Evolutionary conservation across 2,888 invertebrate genomes (phyloP).

Genomic region (Anthoptus insignis): DNA sequence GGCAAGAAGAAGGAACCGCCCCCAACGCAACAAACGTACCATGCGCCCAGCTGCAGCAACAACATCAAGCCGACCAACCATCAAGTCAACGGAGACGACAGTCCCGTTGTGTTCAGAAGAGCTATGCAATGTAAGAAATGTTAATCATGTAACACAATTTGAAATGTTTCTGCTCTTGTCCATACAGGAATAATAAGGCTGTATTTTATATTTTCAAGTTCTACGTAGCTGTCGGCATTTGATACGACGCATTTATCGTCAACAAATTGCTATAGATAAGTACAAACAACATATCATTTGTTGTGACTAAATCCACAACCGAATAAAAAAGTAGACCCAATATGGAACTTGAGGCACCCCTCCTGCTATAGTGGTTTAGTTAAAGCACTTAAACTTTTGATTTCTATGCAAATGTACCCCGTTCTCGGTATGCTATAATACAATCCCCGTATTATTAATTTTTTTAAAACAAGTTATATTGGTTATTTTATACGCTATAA

Average conservation of each 20-base stretch:
- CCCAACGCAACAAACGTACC: constrained; percentile 40
- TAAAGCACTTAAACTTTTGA: not conserved
- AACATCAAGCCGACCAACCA: constrained; percentile 49
- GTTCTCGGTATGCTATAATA: too few relatives aligned
- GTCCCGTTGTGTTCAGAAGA: constrained; percentile 77
- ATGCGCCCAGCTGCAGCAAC: constrained; percentile 47
- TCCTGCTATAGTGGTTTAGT: not conserved
- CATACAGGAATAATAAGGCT: not conserved
- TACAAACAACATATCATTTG: constrained; percentile 13
- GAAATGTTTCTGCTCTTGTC: too few relatives aligned
- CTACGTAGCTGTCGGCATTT: constrained; percentile 35
- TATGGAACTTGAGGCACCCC: constrained; percentile 8
- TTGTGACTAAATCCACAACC: constrained; percentile 1
- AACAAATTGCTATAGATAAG: constrained; percentile 23
- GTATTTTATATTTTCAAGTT: constrained; percentile 28
- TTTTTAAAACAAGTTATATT: too few relatives aligned
- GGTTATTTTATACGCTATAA: too few relatives aligned
- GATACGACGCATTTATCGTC: constrained; percentile 25
- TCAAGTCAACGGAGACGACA: constrained; percentile 69
- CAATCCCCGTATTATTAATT: too few relatives aligned
- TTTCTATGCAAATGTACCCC: too few relatives aligned
- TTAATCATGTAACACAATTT: too few relatives aligned
- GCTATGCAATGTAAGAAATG: constrained; percentile 77
- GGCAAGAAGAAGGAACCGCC: constrained; percentile 70
- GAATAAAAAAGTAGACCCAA: not conserved